phyloP scores from a whole-genome alignment of 2,888 invertebrate genomes.

The Napeogenes inachia region DNA sequence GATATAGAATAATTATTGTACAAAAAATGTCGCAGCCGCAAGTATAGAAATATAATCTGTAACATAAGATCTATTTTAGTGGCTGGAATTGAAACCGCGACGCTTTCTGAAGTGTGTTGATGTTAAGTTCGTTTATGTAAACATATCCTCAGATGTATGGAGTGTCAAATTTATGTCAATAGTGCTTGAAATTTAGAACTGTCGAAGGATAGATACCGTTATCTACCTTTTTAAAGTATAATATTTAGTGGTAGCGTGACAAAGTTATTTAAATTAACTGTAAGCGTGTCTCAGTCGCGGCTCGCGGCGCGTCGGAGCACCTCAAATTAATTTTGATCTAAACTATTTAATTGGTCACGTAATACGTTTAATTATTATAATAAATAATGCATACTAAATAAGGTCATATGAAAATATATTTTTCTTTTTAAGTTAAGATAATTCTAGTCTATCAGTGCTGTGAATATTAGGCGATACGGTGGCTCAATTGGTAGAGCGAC shows the following conservation, averaged over 20 bases:
- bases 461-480: too few species aligned
- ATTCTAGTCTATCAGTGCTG: too few species aligned
- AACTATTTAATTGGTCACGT: too few species aligned
- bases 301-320: conserved; percentile 16
- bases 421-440: too few species aligned
- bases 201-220: conserved; percentile 67
- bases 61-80: conserved; percentile 21
- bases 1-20: neutral
- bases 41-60: conserved; percentile 15
- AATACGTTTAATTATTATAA: too few species aligned
- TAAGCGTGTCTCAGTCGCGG: conserved; percentile 22
- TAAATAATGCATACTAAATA: too few species aligned
- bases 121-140: conserved; percentile 50
- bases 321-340: conserved; percentile 14
- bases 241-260: conserved; percentile 57
- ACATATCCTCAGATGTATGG: conserved; percentile 43
- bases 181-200: conserved; percentile 30
- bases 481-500: too few species aligned
- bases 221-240: conserved; percentile 42
- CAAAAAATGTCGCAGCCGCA: neutral
- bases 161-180: conserved; percentile 43
- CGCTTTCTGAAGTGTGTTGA: conserved; percentile 37
- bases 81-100: conserved; percentile 27
- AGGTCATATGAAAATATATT: too few species aligned
- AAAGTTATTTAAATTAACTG: conserved; percentile 70